Conservation (phyloP, 2,797 vertebrate genomes). For the Coranthus polyacanthus region DNA sequence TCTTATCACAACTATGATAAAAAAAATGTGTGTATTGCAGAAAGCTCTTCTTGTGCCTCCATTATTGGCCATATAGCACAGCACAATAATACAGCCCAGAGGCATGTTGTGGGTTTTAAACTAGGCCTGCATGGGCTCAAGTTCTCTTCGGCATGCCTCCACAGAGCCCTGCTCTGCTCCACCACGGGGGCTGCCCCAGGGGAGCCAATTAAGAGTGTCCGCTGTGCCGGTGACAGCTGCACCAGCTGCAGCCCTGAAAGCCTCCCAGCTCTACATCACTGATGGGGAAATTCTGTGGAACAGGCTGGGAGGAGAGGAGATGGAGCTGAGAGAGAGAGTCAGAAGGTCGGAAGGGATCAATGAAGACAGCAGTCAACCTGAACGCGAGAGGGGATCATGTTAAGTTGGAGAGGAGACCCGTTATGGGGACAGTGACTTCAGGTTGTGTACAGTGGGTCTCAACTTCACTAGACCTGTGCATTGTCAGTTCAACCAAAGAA, state of each 20-base stretch:
- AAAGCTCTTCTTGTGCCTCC: not conserved
- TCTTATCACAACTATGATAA: not conserved
- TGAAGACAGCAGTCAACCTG: conserved; percentile 32
- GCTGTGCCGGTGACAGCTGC: conserved; percentile 69
- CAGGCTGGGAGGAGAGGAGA: conserved; percentile 11
- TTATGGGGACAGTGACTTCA: conserved; percentile 2
- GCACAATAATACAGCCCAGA: conserved; percentile 2
- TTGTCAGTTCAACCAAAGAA: not conserved
- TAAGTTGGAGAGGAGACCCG: conserved; percentile 1
- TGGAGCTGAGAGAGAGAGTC: conserved; percentile 11
- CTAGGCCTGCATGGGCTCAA: conserved; percentile 23
- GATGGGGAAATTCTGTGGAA: conserved; percentile 49
- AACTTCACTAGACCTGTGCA: not conserved
- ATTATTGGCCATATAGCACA: conserved; percentile 8
- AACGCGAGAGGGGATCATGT: conserved; percentile 30
- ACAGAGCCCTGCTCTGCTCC: conserved; percentile 51
- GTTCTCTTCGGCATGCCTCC: conserved; percentile 45
- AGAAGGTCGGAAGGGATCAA: not conserved
- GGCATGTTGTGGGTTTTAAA: conserved; percentile 40
- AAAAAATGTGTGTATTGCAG: not conserved
- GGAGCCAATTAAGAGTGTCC: conserved; percentile 78
- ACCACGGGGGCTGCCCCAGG: conserved; percentile 53
- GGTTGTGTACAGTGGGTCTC: not conserved
- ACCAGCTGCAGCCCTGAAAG: conserved; percentile 51
- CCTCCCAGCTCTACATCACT: conserved; percentile 53